Percentiles rank a stretch among this genome's conserved stretches.
Conservation (phyloP, 2,888 invertebrate species). For the Sarcophaga carnaria region DNA sequence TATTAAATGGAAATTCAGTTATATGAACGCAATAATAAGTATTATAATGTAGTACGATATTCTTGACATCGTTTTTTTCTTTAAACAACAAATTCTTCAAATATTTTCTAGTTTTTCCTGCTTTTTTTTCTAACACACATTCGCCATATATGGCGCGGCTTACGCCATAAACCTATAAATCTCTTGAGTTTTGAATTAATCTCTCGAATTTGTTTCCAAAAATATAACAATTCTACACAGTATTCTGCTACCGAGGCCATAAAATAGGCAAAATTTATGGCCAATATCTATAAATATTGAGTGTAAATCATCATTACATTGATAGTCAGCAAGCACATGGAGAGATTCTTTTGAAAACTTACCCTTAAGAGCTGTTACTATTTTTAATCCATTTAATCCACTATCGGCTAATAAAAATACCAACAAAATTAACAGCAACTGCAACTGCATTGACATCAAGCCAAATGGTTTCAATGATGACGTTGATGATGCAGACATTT, state of each 20-base stretch:
- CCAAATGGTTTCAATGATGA: slow-evolving; percentile 51
- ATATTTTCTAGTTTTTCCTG: too few relatives aligned
- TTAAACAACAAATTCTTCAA: too few relatives aligned
- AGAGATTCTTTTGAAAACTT: slow-evolving; percentile 71
- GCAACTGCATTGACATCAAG: slow-evolving; percentile 68
- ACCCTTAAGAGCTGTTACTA: slow-evolving; percentile 80
- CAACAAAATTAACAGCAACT: slow-evolving; percentile 71
- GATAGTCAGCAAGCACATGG: background rate
- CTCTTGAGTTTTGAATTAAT: background rate
- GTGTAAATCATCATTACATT: slow-evolving; percentile 30
- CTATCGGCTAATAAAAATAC: slow-evolving; percentile 72
- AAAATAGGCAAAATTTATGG: slow-evolving; percentile 19
- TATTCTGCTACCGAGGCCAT: too few relatives aligned
- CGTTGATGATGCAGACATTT: slow-evolving; percentile 40
- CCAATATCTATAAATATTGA: slow-evolving; percentile 10
- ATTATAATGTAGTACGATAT: too few relatives aligned
- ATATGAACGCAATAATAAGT: too few relatives aligned
- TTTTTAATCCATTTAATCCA: slow-evolving; percentile 80
- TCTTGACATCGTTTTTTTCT: too few relatives aligned
- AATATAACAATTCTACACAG: background rate
- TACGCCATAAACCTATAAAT: background rate
- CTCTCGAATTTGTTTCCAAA: background rate
- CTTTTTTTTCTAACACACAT: too few relatives aligned
- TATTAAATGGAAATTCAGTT: too few relatives aligned
- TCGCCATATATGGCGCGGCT: too few relatives aligned